These are phyloP conservation scores for Microchrysa polita DNA, from an alignment of 2,888 invertebrate genomes.

Conservation along the genomic window DNA sequence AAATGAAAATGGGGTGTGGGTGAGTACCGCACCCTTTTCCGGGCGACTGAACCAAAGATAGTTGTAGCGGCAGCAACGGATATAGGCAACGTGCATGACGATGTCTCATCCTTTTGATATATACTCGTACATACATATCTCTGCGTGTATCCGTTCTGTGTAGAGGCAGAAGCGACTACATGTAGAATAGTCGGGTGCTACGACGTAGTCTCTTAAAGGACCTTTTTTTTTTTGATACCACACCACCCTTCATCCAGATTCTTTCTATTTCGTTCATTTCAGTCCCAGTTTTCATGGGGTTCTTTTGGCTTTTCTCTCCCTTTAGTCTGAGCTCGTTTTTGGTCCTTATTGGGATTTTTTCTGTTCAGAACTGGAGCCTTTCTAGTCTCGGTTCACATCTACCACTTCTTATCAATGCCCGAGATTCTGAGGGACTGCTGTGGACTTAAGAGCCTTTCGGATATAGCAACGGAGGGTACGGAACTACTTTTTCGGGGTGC, in stretches of 20 bases:
- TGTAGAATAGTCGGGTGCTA: conserved; percentile 17
- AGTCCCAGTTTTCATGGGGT: conserved; percentile 10
- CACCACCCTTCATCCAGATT: conserved; percentile 29
- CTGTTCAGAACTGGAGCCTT: conserved; percentile 5
- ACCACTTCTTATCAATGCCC: conserved; percentile 11
- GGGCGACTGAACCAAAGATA: conserved; percentile 40
- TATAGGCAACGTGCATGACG: conserved; percentile 38
- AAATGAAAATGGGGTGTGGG: conserved; percentile 17
- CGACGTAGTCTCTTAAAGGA: conserved; percentile 3
- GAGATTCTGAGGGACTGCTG: conserved; percentile 30
- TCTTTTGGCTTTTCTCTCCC: conserved; percentile 27
- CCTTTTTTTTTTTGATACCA: conserved; percentile 35
- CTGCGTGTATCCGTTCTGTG: neutral
- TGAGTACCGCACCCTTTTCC: conserved; percentile 43
- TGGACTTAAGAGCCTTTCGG: conserved; percentile 33
- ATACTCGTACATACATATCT: neutral
- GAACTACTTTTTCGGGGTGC: conserved; percentile 35
- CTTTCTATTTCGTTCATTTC: conserved; percentile 26
- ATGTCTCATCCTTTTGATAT: conserved; percentile 25
- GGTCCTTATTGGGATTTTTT: conserved; percentile 24
- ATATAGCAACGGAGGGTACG: conserved; percentile 16
- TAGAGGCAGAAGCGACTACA: conserved; percentile 6
- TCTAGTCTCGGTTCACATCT: conserved; percentile 9
- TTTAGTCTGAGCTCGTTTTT: conserved; percentile 12
- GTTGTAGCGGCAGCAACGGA: conserved; percentile 25